These are phyloP conservation scores for Sterrhoptilus dennistouni DNA, from an alignment of 2,113 vertebrate species.

Conservation along the genomic window DNA sequence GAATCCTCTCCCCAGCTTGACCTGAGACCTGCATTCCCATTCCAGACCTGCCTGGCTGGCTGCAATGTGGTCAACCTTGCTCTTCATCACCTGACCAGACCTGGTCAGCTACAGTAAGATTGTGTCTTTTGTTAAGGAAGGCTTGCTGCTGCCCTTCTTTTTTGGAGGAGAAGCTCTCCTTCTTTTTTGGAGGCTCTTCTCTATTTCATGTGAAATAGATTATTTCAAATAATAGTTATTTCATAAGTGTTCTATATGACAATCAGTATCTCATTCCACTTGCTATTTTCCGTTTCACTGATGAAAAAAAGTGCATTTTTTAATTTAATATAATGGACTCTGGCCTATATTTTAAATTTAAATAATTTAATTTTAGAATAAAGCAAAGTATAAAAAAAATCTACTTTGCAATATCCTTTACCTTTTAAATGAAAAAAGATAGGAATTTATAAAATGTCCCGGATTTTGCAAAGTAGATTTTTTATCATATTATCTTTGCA, in stretches of 20 bases:
- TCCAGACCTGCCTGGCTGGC: background rate
- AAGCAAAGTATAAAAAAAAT: too few species aligned
- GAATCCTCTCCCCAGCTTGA: background rate
- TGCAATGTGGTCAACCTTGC: fast-evolving
- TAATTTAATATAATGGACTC: background rate
- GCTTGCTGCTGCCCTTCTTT: background rate
- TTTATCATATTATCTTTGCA: background rate
- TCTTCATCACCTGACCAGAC: too few species aligned
- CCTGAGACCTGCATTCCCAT: background rate
- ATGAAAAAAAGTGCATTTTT: fast-evolving
- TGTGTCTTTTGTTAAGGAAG: background rate
- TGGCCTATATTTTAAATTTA: background rate
- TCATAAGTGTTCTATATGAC: background rate
- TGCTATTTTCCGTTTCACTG: background rate
- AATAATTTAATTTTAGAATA: background rate
- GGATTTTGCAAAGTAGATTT: background rate
- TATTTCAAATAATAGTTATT: background rate
- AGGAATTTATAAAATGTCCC: too few species aligned
- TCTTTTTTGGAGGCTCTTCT: background rate
- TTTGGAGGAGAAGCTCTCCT: background rate
- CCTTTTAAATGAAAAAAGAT: too few species aligned
- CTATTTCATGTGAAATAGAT: background rate
- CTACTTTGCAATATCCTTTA: too few species aligned
- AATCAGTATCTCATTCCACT: background rate
- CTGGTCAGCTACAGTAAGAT: background rate